These are phyloP conservation scores for Myotis planiceps DNA, from an alignment of 2,797 vertebrate species.

Conservation along the genomic window DNA sequence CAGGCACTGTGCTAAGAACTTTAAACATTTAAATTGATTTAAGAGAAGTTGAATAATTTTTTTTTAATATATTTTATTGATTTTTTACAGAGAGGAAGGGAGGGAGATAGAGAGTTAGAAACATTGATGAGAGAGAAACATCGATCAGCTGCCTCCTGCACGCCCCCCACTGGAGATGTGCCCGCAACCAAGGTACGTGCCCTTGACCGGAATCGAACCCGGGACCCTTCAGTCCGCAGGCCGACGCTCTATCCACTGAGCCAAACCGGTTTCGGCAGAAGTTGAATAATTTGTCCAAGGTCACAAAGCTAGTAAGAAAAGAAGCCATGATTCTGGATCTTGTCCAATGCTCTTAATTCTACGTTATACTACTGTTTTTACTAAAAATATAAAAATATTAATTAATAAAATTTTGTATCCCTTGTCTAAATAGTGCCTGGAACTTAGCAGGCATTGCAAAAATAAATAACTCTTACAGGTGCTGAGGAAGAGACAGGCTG, in stretches of 20 bases:
- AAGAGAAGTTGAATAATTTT: slow-evolving; percentile 7
- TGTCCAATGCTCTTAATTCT: slow-evolving; percentile 7
- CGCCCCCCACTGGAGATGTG: too few relatives aligned
- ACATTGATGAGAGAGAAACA: too few relatives aligned
- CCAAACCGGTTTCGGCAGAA: too few relatives aligned
- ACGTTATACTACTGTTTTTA: background rate
- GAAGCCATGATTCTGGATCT: background rate
- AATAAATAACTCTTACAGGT: background rate
- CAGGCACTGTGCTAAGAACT: background rate
- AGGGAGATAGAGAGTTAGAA: too few relatives aligned
- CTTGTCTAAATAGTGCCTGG: background rate
- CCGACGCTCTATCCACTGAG: too few relatives aligned
- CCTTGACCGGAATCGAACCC: too few relatives aligned
- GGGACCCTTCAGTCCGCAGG: too few relatives aligned
- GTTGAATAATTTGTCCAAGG: background rate
- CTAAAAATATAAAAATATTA: slow-evolving; percentile 6
- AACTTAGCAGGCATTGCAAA: background rate
- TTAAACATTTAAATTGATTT: background rate
- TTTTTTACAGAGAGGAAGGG: too few relatives aligned
- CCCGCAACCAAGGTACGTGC: too few relatives aligned
- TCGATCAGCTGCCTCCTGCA: too few relatives aligned
- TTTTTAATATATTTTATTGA: too few relatives aligned
- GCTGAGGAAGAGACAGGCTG: background rate
- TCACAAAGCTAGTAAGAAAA: background rate
- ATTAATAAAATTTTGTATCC: slow-evolving; percentile 39